These are phyloP conservation scores for Drosophila suboccidentalis DNA, from an alignment of 2,888 invertebrate genomes.

Conservation along the genomic window DNA sequence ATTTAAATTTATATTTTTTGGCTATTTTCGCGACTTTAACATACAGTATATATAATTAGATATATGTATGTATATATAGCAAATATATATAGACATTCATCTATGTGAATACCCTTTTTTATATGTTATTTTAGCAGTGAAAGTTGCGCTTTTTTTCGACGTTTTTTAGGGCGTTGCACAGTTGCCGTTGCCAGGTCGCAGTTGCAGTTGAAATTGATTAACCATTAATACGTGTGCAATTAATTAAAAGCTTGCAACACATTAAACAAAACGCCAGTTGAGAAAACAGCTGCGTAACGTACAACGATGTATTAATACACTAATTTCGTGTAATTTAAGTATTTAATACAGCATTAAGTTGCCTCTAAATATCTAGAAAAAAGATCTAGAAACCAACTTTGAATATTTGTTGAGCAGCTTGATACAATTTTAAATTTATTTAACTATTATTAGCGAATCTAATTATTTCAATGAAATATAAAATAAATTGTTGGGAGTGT, in stretches of 20 bases:
- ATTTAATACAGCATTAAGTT: no score
- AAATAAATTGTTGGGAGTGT: no score
- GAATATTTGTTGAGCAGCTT: no score
- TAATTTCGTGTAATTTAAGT: background rate
- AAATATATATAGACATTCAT: background rate
- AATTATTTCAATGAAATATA: no score
- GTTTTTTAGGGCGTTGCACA: slow-evolving; percentile 35
- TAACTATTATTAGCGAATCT: no score
- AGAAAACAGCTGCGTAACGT: background rate
- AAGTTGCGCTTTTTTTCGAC: slow-evolving; percentile 52
- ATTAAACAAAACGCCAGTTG: slow-evolving; percentile 28
- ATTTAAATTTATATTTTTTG: slow-evolving; percentile 14
- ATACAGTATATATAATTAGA: background rate
- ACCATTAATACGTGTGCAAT: slow-evolving; percentile 46
- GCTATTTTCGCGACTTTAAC: no score
- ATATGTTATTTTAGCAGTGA: slow-evolving; percentile 52
- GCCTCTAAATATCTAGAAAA: no score
- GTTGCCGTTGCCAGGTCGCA: slow-evolving; percentile 10
- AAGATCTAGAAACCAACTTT: no score
- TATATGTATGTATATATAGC: slow-evolving; percentile 8
- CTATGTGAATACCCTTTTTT: background rate
- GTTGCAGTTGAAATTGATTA: slow-evolving; percentile 47
- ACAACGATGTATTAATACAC: slow-evolving; percentile 16
- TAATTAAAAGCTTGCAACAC: slow-evolving; percentile 49
- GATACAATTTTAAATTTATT: no score